Conservation (phyloP, 2,888 invertebrate species). For the Caenorhabditis zanzibari region DNA sequence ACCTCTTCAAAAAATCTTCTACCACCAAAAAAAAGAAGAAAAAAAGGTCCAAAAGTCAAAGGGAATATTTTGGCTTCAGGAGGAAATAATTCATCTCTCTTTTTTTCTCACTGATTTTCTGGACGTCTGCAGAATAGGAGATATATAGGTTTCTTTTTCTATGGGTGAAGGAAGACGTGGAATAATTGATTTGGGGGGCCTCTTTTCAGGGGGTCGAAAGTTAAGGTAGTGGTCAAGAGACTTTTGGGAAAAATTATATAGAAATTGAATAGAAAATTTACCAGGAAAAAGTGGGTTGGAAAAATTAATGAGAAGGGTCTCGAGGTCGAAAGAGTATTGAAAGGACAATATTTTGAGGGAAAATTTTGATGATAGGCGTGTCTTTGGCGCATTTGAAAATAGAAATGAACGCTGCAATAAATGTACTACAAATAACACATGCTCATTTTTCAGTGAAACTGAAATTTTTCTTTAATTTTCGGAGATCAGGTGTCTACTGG, state of each 20-base stretch:
- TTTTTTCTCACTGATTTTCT: slow-evolving; percentile 6
- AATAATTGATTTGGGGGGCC: slow-evolving; percentile 1
- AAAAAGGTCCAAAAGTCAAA: neutral
- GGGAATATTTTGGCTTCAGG: no score
- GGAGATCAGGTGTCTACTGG: no score
- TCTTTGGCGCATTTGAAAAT: no score
- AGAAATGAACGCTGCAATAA: no score
- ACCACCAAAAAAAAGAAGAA: neutral
- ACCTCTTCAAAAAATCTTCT: no score
- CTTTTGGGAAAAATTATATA: neutral
- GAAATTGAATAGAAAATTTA: neutral
- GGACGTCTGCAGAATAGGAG: neutral
- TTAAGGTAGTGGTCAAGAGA: slow-evolving; percentile 9
- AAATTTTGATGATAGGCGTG: no score
- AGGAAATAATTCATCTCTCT: slow-evolving; percentile 4
- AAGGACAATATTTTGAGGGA: no score
- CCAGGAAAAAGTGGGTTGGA: neutral
- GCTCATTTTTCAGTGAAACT: no score
- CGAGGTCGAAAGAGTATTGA: no score
- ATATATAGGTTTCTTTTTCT: neutral
- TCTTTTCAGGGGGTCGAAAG: neutral
- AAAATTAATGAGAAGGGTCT: neutral
- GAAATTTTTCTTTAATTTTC: no score
- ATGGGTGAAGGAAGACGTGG: slow-evolving; percentile 5
- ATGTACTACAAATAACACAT: no score